Evolutionary conservation across 2,113 vertebrate genomes (phyloP).

Genomic region (Girardinichthys multiradiatus): DNA sequence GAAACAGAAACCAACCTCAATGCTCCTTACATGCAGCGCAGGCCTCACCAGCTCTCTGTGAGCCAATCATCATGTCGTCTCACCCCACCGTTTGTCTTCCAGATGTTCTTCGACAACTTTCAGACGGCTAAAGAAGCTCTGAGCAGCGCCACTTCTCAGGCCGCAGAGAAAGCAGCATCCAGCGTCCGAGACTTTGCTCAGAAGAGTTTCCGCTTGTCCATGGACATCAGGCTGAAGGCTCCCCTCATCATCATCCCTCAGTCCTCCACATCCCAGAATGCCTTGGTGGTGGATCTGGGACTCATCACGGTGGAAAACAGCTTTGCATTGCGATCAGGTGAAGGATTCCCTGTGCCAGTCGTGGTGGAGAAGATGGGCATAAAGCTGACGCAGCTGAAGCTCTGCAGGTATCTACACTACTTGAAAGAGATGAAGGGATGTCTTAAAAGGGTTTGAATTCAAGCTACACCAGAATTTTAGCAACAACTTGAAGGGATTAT

Average conservation of each 20-base stretch:
- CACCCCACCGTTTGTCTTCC: constrained; percentile 8
- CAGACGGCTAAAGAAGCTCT: constrained; percentile 91
- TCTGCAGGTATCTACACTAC: constrained; percentile 83
- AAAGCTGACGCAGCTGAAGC: constrained; percentile 88
- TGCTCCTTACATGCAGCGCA: constrained; percentile 15
- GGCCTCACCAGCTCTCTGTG: constrained; percentile 7
- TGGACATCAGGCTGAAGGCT: constrained; percentile 90
- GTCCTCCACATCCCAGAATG: constrained; percentile 86
- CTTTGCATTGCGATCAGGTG: constrained; percentile 81
- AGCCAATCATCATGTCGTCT: neutral
- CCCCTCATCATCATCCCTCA: constrained; percentile 93
- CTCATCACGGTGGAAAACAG: constrained; percentile 89
- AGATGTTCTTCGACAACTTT: constrained; percentile 93
- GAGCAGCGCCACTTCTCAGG: constrained; percentile 89
- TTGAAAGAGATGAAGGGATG: too few species aligned
- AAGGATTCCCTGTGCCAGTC: constrained; percentile 81
- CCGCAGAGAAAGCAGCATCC: constrained; percentile 91
- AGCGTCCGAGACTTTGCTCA: constrained; percentile 91
- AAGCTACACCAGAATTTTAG: too few species aligned
- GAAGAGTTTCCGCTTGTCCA: constrained; percentile 89
- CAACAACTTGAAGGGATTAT: too few species aligned
- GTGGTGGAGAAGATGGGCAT: constrained; percentile 91
- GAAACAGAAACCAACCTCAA: constrained; percentile 34
- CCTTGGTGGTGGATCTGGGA: constrained; percentile 91
- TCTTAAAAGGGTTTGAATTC: too few species aligned